These are phyloP conservation scores for Helicorthomorpha holstii DNA, from an alignment of 1,140 invertebrate genomes.

Conservation along the genomic window DNA sequence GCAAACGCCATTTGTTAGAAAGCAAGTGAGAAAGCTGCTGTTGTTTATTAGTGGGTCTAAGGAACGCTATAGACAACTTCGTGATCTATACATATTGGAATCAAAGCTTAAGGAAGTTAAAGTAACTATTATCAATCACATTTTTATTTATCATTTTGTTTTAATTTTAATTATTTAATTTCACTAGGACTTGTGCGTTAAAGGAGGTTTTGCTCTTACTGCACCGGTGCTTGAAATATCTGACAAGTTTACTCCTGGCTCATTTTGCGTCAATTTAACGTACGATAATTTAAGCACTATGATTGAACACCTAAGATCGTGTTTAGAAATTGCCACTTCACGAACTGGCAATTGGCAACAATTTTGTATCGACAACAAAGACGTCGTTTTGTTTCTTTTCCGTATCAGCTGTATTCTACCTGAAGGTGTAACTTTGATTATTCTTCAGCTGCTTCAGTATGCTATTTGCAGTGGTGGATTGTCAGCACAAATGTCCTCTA, in stretches of 20 bases:
- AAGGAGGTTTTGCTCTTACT: slow-evolving; percentile 38
- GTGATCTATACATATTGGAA: slow-evolving; percentile 47
- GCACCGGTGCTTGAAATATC: too few relatives aligned
- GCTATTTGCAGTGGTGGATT: slow-evolving; percentile 45
- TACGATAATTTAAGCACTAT: slow-evolving; percentile 82
- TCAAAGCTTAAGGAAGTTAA: not conserved
- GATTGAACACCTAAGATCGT: slow-evolving; percentile 87
- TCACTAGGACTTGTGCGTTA: slow-evolving; percentile 35
- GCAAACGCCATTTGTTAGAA: slow-evolving; percentile 32
- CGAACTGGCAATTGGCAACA: slow-evolving; percentile 91
- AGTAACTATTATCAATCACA: not conserved
- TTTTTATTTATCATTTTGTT: not conserved
- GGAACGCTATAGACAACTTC: slow-evolving; percentile 80
- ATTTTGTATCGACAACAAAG: slow-evolving; percentile 56
- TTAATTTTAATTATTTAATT: slow-evolving; percentile 1
- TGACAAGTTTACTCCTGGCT: too few relatives aligned
- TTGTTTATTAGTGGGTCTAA: slow-evolving; percentile 88
- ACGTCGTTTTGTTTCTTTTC: slow-evolving; percentile 60
- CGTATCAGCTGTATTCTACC: slow-evolving; percentile 64
- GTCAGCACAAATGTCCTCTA: not conserved
- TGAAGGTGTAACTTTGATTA: slow-evolving; percentile 80
- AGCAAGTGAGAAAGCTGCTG: slow-evolving; percentile 60
- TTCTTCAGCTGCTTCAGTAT: slow-evolving; percentile 72
- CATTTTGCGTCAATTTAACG: slow-evolving; percentile 41
- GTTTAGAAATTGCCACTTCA: slow-evolving; percentile 74